These are phyloP conservation scores for Ariopsis seemanni DNA, from an alignment of 2,113 vertebrate genomes.

Conservation along the genomic window DNA sequence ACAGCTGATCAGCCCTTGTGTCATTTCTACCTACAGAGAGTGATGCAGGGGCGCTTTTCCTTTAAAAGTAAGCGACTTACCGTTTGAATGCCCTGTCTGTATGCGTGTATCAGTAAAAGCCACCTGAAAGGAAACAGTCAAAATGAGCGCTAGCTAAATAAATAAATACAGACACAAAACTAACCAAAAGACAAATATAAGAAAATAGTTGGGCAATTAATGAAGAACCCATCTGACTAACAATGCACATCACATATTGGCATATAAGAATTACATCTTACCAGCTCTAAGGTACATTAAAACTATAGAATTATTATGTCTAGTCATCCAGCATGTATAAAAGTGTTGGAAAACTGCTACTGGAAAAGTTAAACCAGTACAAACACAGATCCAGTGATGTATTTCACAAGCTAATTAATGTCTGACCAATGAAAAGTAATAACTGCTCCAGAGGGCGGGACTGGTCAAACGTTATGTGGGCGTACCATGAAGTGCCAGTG, in stretches of 20 bases:
- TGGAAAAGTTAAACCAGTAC: neutral
- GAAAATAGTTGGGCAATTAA: neutral
- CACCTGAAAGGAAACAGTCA: conserved; percentile 39
- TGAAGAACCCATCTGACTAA: neutral
- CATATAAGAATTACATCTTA: neutral
- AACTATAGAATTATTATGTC: neutral
- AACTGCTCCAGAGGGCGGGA: neutral
- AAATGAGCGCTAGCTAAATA: neutral
- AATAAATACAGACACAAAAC: neutral
- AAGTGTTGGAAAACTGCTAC: neutral
- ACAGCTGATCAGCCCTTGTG: neutral
- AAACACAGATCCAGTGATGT: neutral
- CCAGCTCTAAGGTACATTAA: neutral
- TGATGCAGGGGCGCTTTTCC: neutral
- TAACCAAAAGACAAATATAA: neutral
- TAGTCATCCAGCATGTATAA: neutral
- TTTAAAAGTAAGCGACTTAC: conserved; percentile 40
- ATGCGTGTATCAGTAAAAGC: conserved; percentile 40
- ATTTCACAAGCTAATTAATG: neutral
- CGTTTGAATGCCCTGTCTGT: conserved; percentile 39
- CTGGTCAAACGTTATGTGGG: neutral
- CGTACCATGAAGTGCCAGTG: no score
- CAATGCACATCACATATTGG: neutral
- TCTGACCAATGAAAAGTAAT: neutral
- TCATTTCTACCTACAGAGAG: neutral